These are phyloP conservation scores for Scaptomyza hsui DNA, from an alignment of 1,140 invertebrate species.

Conservation along the genomic window DNA sequence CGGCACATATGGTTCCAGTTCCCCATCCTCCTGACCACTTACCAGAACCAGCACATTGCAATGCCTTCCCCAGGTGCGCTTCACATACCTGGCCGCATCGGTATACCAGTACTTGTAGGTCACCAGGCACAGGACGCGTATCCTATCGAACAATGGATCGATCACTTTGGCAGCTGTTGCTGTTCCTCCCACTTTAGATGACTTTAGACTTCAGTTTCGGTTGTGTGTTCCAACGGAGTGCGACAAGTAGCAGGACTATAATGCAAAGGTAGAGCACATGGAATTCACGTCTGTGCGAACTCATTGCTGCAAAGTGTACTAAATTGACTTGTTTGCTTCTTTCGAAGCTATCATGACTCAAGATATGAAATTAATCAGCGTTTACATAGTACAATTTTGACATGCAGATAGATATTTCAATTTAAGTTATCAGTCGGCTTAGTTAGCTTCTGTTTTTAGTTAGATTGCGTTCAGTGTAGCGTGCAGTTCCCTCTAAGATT, in stretches of 20 bases:
- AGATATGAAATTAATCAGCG: slow-evolving; percentile 44
- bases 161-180: no score
- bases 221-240: slow-evolving; percentile 14
- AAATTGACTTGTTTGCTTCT: background rate
- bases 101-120: slow-evolving; percentile 34
- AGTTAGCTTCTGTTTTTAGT: background rate
- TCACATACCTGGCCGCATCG: slow-evolving; percentile 29
- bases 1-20: slow-evolving; percentile 51
- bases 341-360: background rate
- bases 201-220: no score
- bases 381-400: slow-evolving; percentile 3
- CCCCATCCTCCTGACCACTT: slow-evolving; percentile 30
- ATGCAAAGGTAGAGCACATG: slow-evolving; percentile 26
- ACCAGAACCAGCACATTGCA: slow-evolving; percentile 53
- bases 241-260: slow-evolving; percentile 14
- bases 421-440: background rate
- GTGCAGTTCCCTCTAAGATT: slow-evolving; percentile 13
- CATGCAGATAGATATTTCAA: slow-evolving; percentile 7
- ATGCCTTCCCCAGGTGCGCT: slow-evolving; percentile 50
- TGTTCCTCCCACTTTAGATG: no score
- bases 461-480: slow-evolving; percentile 18
- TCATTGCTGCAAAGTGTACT: slow-evolving; percentile 38
- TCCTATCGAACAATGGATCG: slow-evolving; percentile 30
- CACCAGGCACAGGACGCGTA: slow-evolving; percentile 48
- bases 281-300: slow-evolving; percentile 29